These are phyloP conservation scores for Rotaria socialis DNA, from an alignment of 2,888 invertebrate genomes.

Conservation along the genomic window DNA sequence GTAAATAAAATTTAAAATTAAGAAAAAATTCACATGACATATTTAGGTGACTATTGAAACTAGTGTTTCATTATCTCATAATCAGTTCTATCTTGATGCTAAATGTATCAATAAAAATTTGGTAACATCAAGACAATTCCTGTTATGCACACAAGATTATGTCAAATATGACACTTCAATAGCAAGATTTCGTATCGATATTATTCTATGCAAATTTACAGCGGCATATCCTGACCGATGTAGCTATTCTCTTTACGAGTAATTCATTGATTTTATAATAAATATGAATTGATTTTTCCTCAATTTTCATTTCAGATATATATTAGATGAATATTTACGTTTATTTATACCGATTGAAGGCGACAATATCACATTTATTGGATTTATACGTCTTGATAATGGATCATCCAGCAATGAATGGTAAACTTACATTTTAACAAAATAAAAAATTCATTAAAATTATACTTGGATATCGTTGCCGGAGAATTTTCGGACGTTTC, in stretches of 20 bases:
- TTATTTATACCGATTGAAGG: neutral
- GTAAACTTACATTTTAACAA: neutral
- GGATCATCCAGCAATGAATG: neutral
- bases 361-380: neutral
- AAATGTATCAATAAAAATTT: neutral
- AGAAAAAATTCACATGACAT: too few species aligned
- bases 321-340: neutral
- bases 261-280: neutral
- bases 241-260: neutral
- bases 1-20: neutral
- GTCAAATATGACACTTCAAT: neutral
- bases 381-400: neutral
- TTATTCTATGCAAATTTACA: neutral
- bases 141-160: slow-evolving; percentile 7
- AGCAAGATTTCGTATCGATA: neutral
- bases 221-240: neutral
- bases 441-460: too few species aligned
- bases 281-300: neutral
- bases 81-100: neutral
- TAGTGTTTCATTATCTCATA: neutral
- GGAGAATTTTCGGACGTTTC: too few species aligned
- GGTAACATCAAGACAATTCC: slow-evolving; percentile 6
- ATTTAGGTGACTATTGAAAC: neutral
- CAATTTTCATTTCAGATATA: neutral
- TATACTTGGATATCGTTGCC: too few species aligned